phyloP scores from a whole-genome alignment of 1,140 invertebrate species.

The Stratiolaelaps scimitus region DNA sequence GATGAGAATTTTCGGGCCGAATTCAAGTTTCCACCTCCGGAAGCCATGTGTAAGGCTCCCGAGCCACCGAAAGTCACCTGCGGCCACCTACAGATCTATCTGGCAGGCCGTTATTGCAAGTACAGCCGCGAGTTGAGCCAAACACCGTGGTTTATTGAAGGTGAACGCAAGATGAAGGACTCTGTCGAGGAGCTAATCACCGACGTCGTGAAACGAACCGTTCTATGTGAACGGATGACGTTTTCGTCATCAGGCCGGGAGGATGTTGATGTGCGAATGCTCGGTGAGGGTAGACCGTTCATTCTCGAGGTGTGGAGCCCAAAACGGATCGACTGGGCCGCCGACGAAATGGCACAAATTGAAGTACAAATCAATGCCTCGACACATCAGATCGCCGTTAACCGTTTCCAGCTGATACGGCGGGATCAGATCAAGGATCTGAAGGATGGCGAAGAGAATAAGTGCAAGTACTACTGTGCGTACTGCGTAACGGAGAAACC shows the following conservation, averaged over 20 bases:
- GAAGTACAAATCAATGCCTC: slow-evolving; percentile 49
- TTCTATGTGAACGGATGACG: slow-evolving; percentile 42
- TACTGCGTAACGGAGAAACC: slow-evolving; percentile 51
- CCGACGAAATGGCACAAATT: slow-evolving; percentile 34
- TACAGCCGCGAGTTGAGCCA: slow-evolving; percentile 71
- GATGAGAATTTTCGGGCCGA: slow-evolving; percentile 1
- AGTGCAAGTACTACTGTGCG: slow-evolving; percentile 68
- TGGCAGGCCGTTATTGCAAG: slow-evolving; percentile 68
- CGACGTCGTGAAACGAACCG: slow-evolving; percentile 41
- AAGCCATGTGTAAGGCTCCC: background rate
- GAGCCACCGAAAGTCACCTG: slow-evolving; percentile 8
- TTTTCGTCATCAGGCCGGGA: slow-evolving; percentile 81
- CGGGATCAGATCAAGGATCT: slow-evolving; percentile 48
- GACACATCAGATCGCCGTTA: slow-evolving; percentile 38
- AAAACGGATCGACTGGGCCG: slow-evolving; percentile 41
- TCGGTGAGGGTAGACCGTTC: slow-evolving; percentile 50
- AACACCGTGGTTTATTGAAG: slow-evolving; percentile 76
- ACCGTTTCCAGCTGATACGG: slow-evolving; percentile 33
- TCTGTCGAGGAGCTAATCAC: slow-evolving; percentile 85
- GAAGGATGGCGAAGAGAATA: slow-evolving; percentile 71
- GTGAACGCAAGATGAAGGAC: slow-evolving; percentile 59
- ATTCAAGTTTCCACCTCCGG: slow-evolving; percentile 12
- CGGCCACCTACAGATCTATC: slow-evolving; percentile 35
- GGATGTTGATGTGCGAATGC: slow-evolving; percentile 68
- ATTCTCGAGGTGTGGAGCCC: slow-evolving; percentile 65